Conservation (phyloP, 2,113 vertebrate species). For the Gymnocephalus cernua region DNA sequence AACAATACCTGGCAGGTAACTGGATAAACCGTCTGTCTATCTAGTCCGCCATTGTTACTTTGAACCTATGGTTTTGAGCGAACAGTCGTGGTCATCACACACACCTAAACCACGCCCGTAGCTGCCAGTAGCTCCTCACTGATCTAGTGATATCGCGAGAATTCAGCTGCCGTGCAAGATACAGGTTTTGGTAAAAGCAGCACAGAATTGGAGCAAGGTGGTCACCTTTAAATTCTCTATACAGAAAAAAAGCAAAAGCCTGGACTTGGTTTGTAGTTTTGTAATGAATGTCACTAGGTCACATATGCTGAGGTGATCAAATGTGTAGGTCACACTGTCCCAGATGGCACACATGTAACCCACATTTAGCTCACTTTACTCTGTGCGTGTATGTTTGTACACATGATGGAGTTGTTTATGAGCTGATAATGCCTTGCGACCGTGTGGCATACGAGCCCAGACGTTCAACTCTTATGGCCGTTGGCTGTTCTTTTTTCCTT, state of each 20-base stretch:
- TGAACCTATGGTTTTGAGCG: too few relatives aligned
- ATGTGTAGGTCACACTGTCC: constrained; percentile 19
- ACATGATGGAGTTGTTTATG: constrained; percentile 34
- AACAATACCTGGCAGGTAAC: too few relatives aligned
- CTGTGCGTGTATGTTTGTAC: constrained; percentile 28
- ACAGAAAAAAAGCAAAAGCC: neutral
- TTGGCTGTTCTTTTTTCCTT: constrained; percentile 1
- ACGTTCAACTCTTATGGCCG: neutral
- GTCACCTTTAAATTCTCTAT: neutral
- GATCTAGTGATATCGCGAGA: too few relatives aligned
- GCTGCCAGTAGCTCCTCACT: too few relatives aligned
- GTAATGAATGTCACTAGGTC: constrained; percentile 7
- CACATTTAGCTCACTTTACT: constrained; percentile 18
- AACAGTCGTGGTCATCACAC: too few relatives aligned
- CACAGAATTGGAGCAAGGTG: neutral
- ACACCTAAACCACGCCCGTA: too few relatives aligned
- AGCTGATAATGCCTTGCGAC: constrained; percentile 47
- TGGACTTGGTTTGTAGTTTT: neutral
- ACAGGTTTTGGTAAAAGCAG: neutral
- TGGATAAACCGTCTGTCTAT: too few relatives aligned
- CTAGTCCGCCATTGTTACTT: too few relatives aligned
- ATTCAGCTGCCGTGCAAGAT: too few relatives aligned
- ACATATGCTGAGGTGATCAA: constrained; percentile 28
- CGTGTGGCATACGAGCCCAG: neutral
- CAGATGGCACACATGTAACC: constrained; percentile 4